phyloP scores from a whole-genome alignment of 2,797 vertebrate species.

The Erithacus rubecula region DNA sequence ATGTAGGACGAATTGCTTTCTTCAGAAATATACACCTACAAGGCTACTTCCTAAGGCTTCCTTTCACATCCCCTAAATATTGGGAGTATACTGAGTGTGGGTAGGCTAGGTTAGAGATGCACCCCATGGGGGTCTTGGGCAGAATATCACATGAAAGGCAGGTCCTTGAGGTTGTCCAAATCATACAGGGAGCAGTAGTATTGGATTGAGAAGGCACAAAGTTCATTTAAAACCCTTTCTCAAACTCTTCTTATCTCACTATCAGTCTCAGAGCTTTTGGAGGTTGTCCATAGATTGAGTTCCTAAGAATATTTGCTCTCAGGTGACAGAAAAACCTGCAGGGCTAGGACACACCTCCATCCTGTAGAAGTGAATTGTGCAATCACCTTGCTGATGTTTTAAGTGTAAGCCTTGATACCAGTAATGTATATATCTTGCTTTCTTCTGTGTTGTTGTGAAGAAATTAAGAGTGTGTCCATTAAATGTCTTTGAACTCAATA shows the following conservation, averaged over 20 bases:
- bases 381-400: not conserved
- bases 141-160: not conserved
- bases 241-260: not conserved
- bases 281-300: not conserved
- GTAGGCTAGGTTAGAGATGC: not conserved
- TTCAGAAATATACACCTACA: not conserved
- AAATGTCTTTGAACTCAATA: not conserved
- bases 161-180: not conserved
- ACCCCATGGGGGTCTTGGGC: not conserved
- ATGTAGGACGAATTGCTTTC: not conserved
- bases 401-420: not conserved
- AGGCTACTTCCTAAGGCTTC: not conserved
- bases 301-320: not conserved
- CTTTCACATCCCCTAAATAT: not conserved
- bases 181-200: not conserved
- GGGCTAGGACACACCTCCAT: not conserved
- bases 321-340: not conserved
- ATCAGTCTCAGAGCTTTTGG: not conserved
- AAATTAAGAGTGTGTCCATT: not conserved
- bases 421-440: not conserved
- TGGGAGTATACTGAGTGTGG: not conserved
- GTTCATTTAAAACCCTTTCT: not conserved
- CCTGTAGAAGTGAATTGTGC: not conserved
- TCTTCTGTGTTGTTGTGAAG: not conserved
- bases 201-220: not conserved